Evolutionary conservation across 2,113 vertebrate species (phyloP).

Genomic region (Labeo catla): DNA sequence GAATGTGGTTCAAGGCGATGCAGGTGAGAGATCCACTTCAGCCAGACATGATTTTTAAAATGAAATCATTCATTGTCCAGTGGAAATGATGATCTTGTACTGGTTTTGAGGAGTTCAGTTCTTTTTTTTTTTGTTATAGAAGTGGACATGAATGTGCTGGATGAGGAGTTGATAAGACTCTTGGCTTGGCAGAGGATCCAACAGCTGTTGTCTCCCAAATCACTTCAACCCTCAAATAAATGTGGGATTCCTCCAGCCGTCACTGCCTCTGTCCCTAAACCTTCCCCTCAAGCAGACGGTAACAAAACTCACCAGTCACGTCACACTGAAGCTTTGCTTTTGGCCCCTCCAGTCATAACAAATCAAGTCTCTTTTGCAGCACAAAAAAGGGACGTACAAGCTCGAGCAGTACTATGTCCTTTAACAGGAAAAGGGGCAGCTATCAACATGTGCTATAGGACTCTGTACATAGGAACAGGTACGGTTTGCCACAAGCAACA

Average conservation of each 20-base stretch:
- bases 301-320: slow-evolving; percentile 57
- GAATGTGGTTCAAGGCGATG: slow-evolving; percentile 79
- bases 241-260: slow-evolving; percentile 69
- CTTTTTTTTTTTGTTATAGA: slow-evolving; percentile 67
- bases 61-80: neutral
- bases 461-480: slow-evolving; percentile 98
- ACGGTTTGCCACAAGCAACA: neutral
- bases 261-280: slow-evolving; percentile 77
- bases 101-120: neutral
- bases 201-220: slow-evolving; percentile 88
- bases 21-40: slow-evolving; percentile 82
- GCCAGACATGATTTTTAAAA: slow-evolving; percentile 79
- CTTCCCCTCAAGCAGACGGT: slow-evolving; percentile 63
- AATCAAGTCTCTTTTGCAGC: slow-evolving; percentile 65
- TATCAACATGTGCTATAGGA: slow-evolving; percentile 96
- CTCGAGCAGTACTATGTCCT: slow-evolving; percentile 93
- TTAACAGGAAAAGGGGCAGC: slow-evolving; percentile 88
- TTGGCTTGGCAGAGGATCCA: slow-evolving; percentile 92
- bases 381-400: slow-evolving; percentile 89
- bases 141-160: slow-evolving; percentile 87
- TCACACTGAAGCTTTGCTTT: slow-evolving; percentile 34
- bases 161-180: slow-evolving; percentile 88
- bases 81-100: neutral
- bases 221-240: slow-evolving; percentile 71
- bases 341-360: neutral